Percentiles rank a stretch among this genome's conserved stretches.
These are phyloP conservation scores for Uria aalge DNA, from an alignment of 2,113 vertebrate species.

Conservation along the genomic window DNA sequence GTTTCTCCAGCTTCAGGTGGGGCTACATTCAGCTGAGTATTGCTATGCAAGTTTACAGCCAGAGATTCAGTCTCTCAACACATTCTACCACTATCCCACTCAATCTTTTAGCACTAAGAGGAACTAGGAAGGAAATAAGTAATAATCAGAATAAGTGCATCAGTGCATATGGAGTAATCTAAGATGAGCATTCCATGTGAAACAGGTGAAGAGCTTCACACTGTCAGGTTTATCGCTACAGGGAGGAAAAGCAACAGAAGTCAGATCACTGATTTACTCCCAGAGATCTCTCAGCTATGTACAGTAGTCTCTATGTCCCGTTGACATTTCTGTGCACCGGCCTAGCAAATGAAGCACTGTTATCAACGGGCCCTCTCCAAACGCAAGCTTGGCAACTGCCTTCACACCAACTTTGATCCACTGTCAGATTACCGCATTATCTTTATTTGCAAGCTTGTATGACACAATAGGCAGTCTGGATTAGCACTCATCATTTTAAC, in stretches of 20 bases:
- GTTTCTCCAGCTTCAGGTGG: background rate
- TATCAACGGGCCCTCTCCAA: background rate
- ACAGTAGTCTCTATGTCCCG: background rate
- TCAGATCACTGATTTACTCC: background rate
- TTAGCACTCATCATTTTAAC: background rate
- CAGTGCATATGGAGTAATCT: background rate
- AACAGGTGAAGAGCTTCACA: background rate
- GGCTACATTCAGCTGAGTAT: background rate
- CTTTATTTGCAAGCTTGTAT: background rate
- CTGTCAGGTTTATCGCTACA: background rate
- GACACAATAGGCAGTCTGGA: background rate
- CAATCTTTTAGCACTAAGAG: background rate
- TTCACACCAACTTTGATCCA: background rate
- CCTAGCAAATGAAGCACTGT: background rate
- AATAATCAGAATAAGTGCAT: background rate
- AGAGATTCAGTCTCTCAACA: background rate
- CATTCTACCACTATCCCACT: background rate
- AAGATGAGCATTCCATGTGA: background rate
- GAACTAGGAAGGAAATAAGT: background rate
- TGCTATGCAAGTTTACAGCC: background rate
- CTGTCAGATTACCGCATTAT: background rate
- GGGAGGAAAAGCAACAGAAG: background rate
- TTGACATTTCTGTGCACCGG: rapidly evolving
- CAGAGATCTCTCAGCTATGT: background rate
- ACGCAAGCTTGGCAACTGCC: background rate